phyloP scores from a whole-genome alignment of 2,113 vertebrate species.

The Nothoprocta perdicaria region DNA sequence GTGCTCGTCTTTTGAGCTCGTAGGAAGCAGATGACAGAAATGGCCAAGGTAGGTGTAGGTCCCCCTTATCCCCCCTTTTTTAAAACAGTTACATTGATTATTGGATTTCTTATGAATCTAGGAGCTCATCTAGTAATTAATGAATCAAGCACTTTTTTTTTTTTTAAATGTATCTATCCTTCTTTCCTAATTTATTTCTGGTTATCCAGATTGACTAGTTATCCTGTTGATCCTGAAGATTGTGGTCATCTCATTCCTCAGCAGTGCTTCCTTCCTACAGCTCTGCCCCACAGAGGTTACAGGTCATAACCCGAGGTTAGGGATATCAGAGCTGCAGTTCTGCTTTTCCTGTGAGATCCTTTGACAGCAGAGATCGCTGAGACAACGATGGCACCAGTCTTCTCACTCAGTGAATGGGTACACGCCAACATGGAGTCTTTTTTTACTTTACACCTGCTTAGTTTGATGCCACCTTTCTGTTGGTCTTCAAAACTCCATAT shows the following conservation, averaged over 20 bases:
- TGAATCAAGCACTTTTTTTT: not conserved
- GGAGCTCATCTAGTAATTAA: not conserved
- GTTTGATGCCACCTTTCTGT: not conserved
- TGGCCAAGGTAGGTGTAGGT: not conserved
- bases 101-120: not conserved
- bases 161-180: not conserved
- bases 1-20: not conserved
- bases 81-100: not conserved
- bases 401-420: not conserved
- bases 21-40: not conserved
- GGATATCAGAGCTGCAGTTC: not conserved
- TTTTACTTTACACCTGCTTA: not conserved
- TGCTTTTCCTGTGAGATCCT: not conserved
- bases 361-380: not conserved
- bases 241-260: not conserved
- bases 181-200: not conserved
- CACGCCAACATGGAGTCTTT: not conserved
- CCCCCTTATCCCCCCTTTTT: not conserved
- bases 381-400: not conserved
- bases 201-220: not conserved
- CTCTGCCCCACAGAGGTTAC: not conserved
- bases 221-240: not conserved
- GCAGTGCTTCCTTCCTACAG: not conserved
- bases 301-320: not conserved
- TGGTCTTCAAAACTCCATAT: not conserved